These are phyloP conservation scores for Fratercula arctica DNA, from an alignment of 2,797 vertebrate genomes.

Conservation along the genomic window DNA sequence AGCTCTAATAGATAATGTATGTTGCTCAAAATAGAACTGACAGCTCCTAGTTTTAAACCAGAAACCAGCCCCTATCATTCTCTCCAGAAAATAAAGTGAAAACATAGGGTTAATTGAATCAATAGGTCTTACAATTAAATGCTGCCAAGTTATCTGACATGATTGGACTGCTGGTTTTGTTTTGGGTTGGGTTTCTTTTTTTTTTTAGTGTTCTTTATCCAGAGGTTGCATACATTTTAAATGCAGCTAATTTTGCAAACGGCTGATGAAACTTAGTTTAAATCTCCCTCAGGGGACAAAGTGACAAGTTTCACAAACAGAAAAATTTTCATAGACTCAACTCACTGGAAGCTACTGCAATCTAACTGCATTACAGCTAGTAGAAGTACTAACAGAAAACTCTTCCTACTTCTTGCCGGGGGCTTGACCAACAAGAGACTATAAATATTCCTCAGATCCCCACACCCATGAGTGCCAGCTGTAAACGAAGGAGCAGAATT, in stretches of 20 bases:
- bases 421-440: not conserved
- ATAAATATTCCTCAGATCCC: not conserved
- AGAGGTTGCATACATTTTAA: not conserved
- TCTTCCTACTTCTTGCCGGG: not conserved
- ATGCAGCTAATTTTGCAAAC: not conserved
- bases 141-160: not conserved
- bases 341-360: not conserved
- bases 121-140: constrained; percentile 31
- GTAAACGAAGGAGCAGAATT: not conserved
- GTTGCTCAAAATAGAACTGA: not conserved
- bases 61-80: not conserved
- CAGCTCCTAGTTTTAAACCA: not conserved
- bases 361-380: not conserved
- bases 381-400: not conserved
- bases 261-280: not conserved
- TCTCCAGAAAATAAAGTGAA: constrained; percentile 25
- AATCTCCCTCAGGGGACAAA: not conserved
- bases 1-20: not conserved
- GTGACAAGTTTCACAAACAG: not conserved
- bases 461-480: fast-evolving
- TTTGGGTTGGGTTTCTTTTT: not conserved
- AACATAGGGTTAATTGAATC: not conserved
- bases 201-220: not conserved
- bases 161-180: not conserved
- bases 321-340: not conserved